Percentiles rank a stretch among this genome's conserved stretches.
These are phyloP conservation scores for Hemichromis elongatus DNA, from an alignment of 2,113 vertebrate species.

Conservation along the genomic window DNA sequence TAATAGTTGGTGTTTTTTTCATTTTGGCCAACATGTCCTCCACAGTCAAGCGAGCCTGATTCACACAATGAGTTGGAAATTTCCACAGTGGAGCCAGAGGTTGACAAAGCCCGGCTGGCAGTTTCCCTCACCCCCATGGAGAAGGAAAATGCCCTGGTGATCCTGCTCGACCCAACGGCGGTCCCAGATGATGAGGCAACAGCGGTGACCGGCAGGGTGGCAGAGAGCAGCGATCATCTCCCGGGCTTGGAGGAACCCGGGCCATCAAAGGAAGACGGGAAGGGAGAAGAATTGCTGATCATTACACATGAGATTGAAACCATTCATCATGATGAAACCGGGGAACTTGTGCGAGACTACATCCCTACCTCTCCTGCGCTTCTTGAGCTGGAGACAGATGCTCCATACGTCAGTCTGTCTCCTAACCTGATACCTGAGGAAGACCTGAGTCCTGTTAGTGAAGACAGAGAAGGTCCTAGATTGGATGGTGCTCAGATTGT, in stretches of 20 bases:
- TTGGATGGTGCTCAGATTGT: neutral
- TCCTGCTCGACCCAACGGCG: constrained; percentile 40
- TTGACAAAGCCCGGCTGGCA: neutral
- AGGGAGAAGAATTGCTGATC: constrained; percentile 41
- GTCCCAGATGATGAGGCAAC: neutral
- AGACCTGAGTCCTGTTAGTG: constrained; percentile 12
- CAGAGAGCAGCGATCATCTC: neutral
- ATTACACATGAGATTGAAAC: constrained; percentile 65
- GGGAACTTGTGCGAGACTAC: constrained; percentile 53
- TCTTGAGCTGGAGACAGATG: neutral
- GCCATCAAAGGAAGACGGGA: constrained; percentile 4
- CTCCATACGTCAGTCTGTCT: neutral
- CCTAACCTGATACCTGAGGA: constrained; percentile 49
- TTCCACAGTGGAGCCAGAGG: constrained; percentile 8
- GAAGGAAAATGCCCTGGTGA: constrained; percentile 58
- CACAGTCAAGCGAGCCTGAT: constrained; percentile 51
- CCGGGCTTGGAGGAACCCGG: neutral
- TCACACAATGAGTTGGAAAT: constrained; percentile 55
- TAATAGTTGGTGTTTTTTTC: neutral
- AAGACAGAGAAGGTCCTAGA: neutral
- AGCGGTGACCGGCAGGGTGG: neutral
- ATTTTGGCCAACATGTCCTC: neutral
- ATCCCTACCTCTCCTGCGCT: constrained; percentile 12
- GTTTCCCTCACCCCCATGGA: constrained; percentile 33
- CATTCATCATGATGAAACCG: constrained; percentile 48